phyloP scores from a whole-genome alignment of 2,888 invertebrate species.

The Tipula confusa region DNA sequence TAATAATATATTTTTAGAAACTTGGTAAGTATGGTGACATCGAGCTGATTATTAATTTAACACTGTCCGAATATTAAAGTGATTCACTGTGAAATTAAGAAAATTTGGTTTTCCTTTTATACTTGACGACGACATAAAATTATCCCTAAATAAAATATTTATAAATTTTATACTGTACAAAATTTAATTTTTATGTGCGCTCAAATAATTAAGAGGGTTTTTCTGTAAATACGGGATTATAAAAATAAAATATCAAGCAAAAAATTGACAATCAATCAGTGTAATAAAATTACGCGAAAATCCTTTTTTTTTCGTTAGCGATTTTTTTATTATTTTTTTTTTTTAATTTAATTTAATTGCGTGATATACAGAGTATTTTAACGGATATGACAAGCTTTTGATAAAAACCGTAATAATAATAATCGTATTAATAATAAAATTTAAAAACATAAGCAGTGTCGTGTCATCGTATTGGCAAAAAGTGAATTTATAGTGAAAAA shows the following conservation, averaged over 20 bases:
- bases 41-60: too few relatives aligned
- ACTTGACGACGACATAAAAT: neutral
- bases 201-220: neutral
- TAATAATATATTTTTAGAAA: too few relatives aligned
- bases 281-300: neutral
- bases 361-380: neutral
- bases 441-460: too few relatives aligned
- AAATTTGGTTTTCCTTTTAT: neutral
- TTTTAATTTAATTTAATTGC: neutral
- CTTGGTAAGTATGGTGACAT: too few relatives aligned
- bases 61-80: too few relatives aligned
- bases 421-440: neutral
- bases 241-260: neutral
- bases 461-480: too few relatives aligned
- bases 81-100: neutral
- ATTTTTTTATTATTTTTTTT: neutral
- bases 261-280: neutral
- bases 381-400: neutral
- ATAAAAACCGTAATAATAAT: neutral
- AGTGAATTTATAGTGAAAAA: neutral
- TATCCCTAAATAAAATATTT: neutral
- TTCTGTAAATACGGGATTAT: neutral
- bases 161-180: neutral
- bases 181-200: neutral
- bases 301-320: neutral